Percentiles rank a stretch among this genome's conserved stretches.
phyloP scores from a whole-genome alignment of 2,113 vertebrate species.

The Pyrgilauda ruficollis region DNA sequence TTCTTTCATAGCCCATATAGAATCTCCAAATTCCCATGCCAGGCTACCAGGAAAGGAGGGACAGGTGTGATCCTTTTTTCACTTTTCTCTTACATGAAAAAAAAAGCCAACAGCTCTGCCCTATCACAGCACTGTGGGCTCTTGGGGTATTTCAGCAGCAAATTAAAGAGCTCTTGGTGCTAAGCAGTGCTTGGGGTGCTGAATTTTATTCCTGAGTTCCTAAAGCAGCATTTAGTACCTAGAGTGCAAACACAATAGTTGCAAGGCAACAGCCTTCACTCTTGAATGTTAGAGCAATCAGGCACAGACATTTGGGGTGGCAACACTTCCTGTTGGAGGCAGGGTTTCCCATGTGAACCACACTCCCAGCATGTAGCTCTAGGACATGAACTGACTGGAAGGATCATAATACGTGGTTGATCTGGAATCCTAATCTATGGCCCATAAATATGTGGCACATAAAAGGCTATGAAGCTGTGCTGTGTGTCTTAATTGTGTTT shows the following conservation, averaged over 20 bases:
- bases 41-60: neutral
- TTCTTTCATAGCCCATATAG: neutral
- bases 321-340: neutral
- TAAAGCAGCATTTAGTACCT: neutral
- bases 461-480: neutral
- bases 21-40: neutral
- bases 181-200: neutral
- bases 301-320: neutral
- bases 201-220: neutral
- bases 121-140: neutral
- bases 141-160: neutral
- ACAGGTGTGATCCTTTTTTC: neutral
- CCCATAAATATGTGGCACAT: neutral
- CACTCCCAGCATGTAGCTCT: rapidly evolving
- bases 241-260: neutral
- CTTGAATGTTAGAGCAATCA: neutral
- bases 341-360: neutral
- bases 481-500: neutral
- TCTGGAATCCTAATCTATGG: neutral
- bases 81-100: neutral
- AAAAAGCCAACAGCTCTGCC: neutral
- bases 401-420: rapidly evolving
- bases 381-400: neutral
- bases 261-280: neutral
- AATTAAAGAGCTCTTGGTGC: neutral